Evolutionary conservation across 2,888 invertebrate genomes (phyloP).

Genomic region (Fragum whitleyi): DNA sequence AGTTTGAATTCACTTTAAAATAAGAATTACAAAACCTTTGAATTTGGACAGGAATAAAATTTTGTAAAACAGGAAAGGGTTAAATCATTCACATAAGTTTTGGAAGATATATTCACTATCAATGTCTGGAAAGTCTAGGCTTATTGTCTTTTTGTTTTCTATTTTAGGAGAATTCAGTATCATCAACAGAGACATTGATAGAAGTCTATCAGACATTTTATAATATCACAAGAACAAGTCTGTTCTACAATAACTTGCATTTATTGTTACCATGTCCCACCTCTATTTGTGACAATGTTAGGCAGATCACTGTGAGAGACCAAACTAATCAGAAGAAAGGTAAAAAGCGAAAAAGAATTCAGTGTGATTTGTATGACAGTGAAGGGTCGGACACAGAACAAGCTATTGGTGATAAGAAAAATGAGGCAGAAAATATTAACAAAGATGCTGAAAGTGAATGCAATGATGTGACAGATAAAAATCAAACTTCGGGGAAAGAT

Average conservation of each 20-base stretch:
- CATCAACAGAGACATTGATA: not conserved
- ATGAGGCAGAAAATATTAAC: not conserved
- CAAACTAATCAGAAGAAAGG: slow-evolving; percentile 7
- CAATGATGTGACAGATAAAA: not conserved
- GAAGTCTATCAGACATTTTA: slow-evolving; percentile 16
- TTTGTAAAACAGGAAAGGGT: too few relatives aligned
- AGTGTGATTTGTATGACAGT: slow-evolving; percentile 73
- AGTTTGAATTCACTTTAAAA: too few relatives aligned
- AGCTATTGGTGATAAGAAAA: not conserved
- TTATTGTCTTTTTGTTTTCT: not conserved
- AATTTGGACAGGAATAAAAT: too few relatives aligned
- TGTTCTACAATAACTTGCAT: slow-evolving; percentile 65
- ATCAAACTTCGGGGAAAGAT: not conserved
- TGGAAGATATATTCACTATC: too few relatives aligned
- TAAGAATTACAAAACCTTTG: too few relatives aligned
- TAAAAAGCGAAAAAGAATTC: slow-evolving; percentile 68
- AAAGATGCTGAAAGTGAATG: not conserved
- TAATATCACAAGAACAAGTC: slow-evolving; percentile 26
- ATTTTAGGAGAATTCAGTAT: not conserved
- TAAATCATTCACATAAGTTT: too few relatives aligned
- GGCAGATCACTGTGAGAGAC: slow-evolving; percentile 1
- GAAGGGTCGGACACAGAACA: slow-evolving; percentile 72
- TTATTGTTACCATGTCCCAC: slow-evolving; percentile 66
- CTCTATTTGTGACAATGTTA: slow-evolving; percentile 39
- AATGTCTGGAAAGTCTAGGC: too few relatives aligned